phyloP scores from a whole-genome alignment of 1,140 invertebrate species.

The Ridgeia piscesae region DNA sequence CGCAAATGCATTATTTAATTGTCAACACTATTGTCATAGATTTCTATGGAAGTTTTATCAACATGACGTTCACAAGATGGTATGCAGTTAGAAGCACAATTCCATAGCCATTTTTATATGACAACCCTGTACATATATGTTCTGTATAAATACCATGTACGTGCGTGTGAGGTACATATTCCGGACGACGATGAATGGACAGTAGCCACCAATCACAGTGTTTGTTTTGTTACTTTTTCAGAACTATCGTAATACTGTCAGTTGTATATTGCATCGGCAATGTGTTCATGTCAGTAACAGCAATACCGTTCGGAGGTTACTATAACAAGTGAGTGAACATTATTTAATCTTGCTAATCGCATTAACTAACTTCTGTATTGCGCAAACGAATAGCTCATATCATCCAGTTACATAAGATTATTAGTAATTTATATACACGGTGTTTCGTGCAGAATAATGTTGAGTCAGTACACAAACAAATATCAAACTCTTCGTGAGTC shows the following conservation, averaged over 20 bases:
- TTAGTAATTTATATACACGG: background rate
- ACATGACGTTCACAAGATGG: no score
- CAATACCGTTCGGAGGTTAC: conserved; percentile 51
- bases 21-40: no score
- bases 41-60: no score
- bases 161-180: background rate
- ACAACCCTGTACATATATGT: no score
- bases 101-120: no score
- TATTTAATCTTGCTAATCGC: conserved; percentile 39
- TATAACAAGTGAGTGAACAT: conserved; percentile 63
- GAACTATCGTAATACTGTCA: conserved; percentile 85
- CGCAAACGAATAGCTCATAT: no score
- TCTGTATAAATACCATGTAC: no score
- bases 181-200: no score
- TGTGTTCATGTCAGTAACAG: conserved; percentile 72
- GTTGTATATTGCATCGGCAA: conserved; percentile 86
- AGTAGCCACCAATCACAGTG: background rate
- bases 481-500: background rate
- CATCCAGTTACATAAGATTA: no score
- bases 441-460: background rate
- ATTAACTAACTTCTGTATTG: no score
- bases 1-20: no score
- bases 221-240: conserved; percentile 35
- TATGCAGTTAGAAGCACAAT: no score
- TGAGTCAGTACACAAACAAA: background rate